A percentile compares a stretch with the other conserved stretches of the same genome.
Evolutionary conservation across 1,140 invertebrate genomes (phyloP).

Genomic region (Pteromalus puparum): DNA sequence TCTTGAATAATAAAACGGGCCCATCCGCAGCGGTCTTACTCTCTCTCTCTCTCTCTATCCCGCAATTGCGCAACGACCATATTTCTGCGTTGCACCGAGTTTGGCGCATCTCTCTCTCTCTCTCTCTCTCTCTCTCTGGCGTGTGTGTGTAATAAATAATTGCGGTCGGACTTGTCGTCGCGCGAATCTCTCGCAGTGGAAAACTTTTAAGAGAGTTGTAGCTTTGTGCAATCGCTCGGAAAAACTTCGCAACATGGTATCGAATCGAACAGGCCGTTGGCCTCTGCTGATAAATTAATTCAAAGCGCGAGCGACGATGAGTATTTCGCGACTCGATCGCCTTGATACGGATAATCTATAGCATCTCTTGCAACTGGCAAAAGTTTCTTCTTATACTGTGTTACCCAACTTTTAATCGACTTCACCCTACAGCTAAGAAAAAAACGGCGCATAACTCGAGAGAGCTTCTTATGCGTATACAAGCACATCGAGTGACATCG

Average conservation of each 20-base stretch:
- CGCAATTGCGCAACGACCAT: not conserved
- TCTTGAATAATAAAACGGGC: not conserved
- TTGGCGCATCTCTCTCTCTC: not conserved
- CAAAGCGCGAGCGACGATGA: slow-evolving; percentile 11
- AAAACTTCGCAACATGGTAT: not conserved
- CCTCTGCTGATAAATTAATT: slow-evolving; percentile 8
- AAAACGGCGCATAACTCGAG: not conserved
- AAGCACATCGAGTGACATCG: too few species aligned
- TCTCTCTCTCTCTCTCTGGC: not conserved
- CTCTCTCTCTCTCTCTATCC: not conserved
- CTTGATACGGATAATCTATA: slow-evolving; percentile 6
- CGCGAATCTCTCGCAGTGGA: not conserved
- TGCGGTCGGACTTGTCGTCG: slow-evolving; percentile 28
- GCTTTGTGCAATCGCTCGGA: slow-evolving; percentile 17
- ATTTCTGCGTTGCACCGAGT: not conserved
- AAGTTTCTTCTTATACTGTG: not conserved
- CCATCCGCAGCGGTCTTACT: not conserved
- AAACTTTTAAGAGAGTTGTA: not conserved
- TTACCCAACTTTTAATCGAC: not conserved
- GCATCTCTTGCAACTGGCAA: not conserved
- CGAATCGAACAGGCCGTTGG: not conserved
- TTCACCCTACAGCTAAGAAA: not conserved
- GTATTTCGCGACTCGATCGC: slow-evolving; percentile 12
- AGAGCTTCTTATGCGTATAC: too few species aligned
- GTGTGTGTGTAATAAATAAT: slow-evolving; percentile 44